phyloP scores from a whole-genome alignment of 2,113 vertebrate genomes.

The Strix aluco region DNA sequence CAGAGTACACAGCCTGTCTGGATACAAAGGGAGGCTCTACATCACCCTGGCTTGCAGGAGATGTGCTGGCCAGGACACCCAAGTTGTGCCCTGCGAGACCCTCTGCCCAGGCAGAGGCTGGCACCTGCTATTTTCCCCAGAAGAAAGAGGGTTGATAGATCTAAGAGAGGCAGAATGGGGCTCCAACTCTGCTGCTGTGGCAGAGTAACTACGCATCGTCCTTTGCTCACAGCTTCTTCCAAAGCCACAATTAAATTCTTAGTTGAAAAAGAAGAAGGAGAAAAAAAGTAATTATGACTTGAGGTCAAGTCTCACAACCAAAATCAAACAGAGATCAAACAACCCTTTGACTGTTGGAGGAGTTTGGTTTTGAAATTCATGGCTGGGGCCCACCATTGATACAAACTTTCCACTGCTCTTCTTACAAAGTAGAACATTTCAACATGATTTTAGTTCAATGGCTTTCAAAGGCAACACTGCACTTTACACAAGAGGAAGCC shows the following conservation, averaged over 20 bases:
- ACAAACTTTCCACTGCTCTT: conserved; percentile 7
- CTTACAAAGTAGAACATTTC: conserved; percentile 21
- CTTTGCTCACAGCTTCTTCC: conserved; percentile 45
- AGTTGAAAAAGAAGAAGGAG: conserved; percentile 27
- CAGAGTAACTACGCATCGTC: background rate
- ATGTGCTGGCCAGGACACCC: background rate
- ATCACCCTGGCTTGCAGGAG: background rate
- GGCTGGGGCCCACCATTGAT: conserved; percentile 5
- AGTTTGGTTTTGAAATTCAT: conserved; percentile 45
- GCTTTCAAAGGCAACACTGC: conserved; percentile 31
- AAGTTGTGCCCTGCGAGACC: background rate
- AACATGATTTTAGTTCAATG: conserved; percentile 6
- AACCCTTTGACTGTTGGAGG: background rate
- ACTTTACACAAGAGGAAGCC: conserved; percentile 45
- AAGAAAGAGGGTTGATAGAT: background rate
- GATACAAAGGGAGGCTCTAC: background rate
- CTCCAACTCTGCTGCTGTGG: background rate
- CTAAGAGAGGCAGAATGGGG: background rate
- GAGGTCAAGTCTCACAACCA: conserved; percentile 39
- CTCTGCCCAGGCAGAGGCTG: background rate
- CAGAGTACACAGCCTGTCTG: background rate
- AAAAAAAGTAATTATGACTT: conserved; percentile 43
- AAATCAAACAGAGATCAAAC: conserved; percentile 53
- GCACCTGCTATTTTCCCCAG: background rate
- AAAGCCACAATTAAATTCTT: conserved; percentile 52